phyloP scores from a whole-genome alignment of 2,888 invertebrate species.

The Drosophila cracens region DNA sequence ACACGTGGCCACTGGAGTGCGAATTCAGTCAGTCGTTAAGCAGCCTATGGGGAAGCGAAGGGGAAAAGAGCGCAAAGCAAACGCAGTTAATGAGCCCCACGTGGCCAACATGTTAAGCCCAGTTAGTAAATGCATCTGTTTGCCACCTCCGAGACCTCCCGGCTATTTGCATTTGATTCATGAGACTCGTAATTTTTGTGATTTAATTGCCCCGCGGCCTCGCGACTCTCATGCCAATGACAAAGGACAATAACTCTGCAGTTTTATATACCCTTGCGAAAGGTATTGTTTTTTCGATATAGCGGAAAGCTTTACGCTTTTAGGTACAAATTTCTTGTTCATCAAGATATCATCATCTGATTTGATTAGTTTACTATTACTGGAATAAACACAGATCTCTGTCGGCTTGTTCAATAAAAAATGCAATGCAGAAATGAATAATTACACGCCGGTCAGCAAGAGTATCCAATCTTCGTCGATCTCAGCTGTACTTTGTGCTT shows the following conservation, averaged over 20 bases:
- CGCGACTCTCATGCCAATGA: constrained; percentile 1
- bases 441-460: not conserved
- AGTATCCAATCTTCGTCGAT: not conserved
- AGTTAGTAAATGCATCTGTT: constrained; percentile 34
- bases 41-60: constrained; percentile 7
- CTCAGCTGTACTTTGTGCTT: not conserved
- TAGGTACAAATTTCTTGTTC: not conserved
- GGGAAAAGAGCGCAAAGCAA: constrained; percentile 9
- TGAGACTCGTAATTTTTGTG: constrained; percentile 55
- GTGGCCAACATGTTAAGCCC: constrained; percentile 76
- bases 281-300: not conserved
- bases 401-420: not conserved
- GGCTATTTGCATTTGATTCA: constrained; percentile 59
- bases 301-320: not conserved
- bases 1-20: constrained; percentile 46
- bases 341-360: not conserved
- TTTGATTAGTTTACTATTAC: not conserved
- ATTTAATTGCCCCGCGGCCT: constrained; percentile 71
- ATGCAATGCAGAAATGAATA: not conserved
- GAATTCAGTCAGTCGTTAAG: constrained; percentile 63
- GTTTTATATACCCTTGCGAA: constrained; percentile 6
- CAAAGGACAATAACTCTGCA: constrained; percentile 12
- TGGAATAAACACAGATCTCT: not conserved
- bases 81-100: constrained; percentile 72
- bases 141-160: constrained; percentile 27